Base-by-base conservation (phyloP, 1,140 invertebrate genomes). In the Drosophila orosa region DNA sequence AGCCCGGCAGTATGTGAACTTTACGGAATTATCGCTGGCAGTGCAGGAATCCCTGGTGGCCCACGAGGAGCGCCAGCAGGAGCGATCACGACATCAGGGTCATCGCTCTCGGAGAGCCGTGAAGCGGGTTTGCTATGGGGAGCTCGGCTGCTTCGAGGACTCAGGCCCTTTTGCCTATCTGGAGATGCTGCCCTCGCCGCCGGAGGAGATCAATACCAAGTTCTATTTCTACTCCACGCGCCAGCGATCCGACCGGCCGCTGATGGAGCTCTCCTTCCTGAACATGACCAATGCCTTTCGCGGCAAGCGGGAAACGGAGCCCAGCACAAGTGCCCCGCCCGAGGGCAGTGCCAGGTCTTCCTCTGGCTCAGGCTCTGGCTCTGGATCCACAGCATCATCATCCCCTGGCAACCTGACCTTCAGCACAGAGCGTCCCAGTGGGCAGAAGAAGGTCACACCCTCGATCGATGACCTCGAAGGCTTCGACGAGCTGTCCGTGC, bases 91-190 rank as follows among this genome's bases (percentile, higher is more conserved):
- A 12, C 57, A 47, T 29, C 54, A 50, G 25, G 59, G 75, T 0
- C 79, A 76, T 35, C 86, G 72, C 3, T 37, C 91, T 5, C 95
- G 95, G 90, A 92, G 95, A 67, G 95, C 95, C 12, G 93, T 94
- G 15, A 95, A 95, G 48, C 94, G 95, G 10, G 95, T 98, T 1
- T 99, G 98, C 90, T 99, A 99, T 90, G 95, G 95, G 3, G 96
- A 97, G 57, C 93, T 98, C n/a, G 98, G 98, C 6, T 99, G 98
- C 87, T 99, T 98, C 92, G 96, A 97, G 76, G 97, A 98, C 76
- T 95, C 96, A 3, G 97, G 97, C 0, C 97, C 97, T 0, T 99
- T 98, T 92, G 96, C 96, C 62, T 98, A 98, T 91, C 91, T 98
- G 77, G 97, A 98, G 92, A 96, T 98, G 93, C 91, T 98, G 13